phyloP scores from a whole-genome alignment of 2,113 vertebrate species.

The Trinectes maculatus region DNA sequence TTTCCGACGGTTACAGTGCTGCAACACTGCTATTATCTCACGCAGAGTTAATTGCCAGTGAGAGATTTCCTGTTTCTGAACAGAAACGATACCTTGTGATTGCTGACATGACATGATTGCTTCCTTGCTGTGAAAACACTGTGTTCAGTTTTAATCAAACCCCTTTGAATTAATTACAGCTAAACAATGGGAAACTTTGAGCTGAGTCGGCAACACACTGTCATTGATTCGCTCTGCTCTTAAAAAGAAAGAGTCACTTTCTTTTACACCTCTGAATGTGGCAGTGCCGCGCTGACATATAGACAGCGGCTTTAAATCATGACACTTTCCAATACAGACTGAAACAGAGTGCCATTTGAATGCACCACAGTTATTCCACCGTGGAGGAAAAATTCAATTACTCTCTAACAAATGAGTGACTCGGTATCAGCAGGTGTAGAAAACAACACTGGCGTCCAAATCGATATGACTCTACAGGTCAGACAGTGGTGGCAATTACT shows the following conservation, averaged over 20 bases:
- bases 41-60: not conserved
- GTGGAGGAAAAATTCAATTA: constrained; percentile 28
- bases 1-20: not conserved
- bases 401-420: constrained; percentile 22
- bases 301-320: constrained; percentile 2
- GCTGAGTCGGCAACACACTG: not conserved
- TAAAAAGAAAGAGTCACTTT: not conserved
- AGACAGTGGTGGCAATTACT: constrained; percentile 51
- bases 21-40: not conserved
- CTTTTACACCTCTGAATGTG: not conserved
- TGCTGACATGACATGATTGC: not conserved
- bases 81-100: not conserved
- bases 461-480: constrained; percentile 51
- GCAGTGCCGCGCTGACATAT: no score
- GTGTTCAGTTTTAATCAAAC: not conserved
- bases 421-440: constrained; percentile 5
- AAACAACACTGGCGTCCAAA: constrained; percentile 17
- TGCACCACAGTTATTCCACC: constrained; percentile 8
- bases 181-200: not conserved
- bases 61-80: not conserved
- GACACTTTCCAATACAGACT: not conserved
- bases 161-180: not conserved
- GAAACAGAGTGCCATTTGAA: not conserved
- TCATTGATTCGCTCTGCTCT: not conserved
- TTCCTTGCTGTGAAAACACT: not conserved